Base-by-base conservation (phyloP, 2,797 vertebrate species). In the Champsocephalus esox region DNA sequence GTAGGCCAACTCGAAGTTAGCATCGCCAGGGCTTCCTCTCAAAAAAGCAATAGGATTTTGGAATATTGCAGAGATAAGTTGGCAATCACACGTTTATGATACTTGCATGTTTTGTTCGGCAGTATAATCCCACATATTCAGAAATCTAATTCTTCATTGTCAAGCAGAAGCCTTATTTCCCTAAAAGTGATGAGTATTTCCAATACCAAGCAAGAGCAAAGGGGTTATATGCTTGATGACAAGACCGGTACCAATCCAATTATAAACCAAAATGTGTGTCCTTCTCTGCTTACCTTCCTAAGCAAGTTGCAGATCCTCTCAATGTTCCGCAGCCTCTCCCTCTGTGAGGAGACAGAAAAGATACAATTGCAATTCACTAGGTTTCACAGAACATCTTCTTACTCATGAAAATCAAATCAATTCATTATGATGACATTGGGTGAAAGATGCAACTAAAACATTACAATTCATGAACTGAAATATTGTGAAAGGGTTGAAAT, bases 241-340 rank as follows among this genome's bases (percentile, higher is more conserved):
- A 28, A 28, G 28, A 5, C 28, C 0, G 28, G 28, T 28, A 32
- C 16, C 1, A 10, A 68, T 34, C 21, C 62, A 5, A 52, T 49
- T 44, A 8, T 59, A 5, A 55, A 21, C 8, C 2, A 14, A 21
- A 13, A 21, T 0, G 0, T 12, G 46, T 11, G 14, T 45, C 24
- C 13, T 44, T 65, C 34, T 17, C 16, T 49, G 59, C 89, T 96
- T 92, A 99, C 98, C 96, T 98, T 99, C 90, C 98, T 91, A 86
- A 99, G 95, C 68, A 99, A 95, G 90, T 97, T 98, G 92, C 98
- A 99, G 92, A 99, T 99, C 83, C 98, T 95, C 82, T 99, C 98
- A 9, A 99, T 99, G 87, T 99, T 99, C 78, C 98, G 94, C 88
- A 99, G 95, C 21, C 98, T 94, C 84, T 99, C 98, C 76, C 98